Conservation (phyloP, 2,888 invertebrate genomes). For the Andrena chrysosceles region DNA sequence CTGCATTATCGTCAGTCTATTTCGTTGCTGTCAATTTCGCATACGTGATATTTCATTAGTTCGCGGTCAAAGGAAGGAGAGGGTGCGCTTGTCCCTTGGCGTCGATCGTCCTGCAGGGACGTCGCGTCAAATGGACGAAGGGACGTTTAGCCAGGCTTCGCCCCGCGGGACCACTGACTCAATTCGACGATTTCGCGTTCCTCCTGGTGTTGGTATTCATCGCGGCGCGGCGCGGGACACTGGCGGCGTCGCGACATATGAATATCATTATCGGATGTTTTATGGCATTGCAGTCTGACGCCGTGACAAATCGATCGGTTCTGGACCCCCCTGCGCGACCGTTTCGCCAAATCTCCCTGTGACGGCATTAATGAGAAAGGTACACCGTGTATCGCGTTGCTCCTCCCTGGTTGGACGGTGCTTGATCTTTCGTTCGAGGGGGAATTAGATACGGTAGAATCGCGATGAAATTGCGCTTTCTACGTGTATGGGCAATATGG, state of each 20-base stretch:
- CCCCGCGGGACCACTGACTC: constrained; percentile 61
- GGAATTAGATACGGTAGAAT: constrained; percentile 27
- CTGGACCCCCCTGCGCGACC: constrained; percentile 63
- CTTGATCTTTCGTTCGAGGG: neutral
- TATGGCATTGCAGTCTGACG: constrained; percentile 76
- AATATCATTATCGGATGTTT: constrained; percentile 81
- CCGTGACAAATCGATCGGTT: constrained; percentile 80
- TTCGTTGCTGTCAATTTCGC: constrained; percentile 77
- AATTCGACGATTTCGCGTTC: constrained; percentile 52
- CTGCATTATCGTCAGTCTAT: constrained; percentile 69
- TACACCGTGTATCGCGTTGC: neutral
- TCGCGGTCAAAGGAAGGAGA: constrained; percentile 54
- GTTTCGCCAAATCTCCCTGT: constrained; percentile 54
- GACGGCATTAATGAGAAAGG: constrained; percentile 50
- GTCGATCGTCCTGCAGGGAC: constrained; percentile 71
- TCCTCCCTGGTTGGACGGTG: neutral
- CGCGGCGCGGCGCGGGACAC: constrained; percentile 38
- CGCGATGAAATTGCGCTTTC: constrained; percentile 39
- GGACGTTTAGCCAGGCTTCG: constrained; percentile 51
- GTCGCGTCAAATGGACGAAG: constrained; percentile 47
- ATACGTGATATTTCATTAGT: constrained; percentile 80
- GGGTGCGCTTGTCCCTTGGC: constrained; percentile 67
- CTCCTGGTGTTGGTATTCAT: constrained; percentile 70
- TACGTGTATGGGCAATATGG: neutral
- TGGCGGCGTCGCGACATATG: constrained; percentile 70